Evolutionary conservation across 2,113 vertebrate species (phyloP), one percentile per base, ranked within the genome.

Genomic region (Megaceryle torquata): DNA sequence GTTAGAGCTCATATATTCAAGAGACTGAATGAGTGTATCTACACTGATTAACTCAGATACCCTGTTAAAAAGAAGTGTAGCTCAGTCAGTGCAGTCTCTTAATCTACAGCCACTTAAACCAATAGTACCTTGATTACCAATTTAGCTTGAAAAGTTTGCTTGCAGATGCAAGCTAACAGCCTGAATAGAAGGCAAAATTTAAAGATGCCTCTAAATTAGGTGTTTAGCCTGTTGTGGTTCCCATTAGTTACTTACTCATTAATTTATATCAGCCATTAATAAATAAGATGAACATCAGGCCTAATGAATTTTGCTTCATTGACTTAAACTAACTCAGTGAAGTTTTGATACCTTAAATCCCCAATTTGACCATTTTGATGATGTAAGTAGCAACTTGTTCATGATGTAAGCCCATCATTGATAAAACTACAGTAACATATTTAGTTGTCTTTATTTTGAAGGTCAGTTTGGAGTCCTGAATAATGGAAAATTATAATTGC

Each of bases 101-200:
- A 78, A 93, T 93, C 65, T 91, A 88, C 51, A 86, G 61, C 56
- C 79, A 83, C 53, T 93, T 93, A 94, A 90, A 71, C 76, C 54
- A 75, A 89, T n/a, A 78, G 33, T 17, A 86, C 39, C 65, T 86
- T 90, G 63, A 94, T 95, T 95, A 95, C 51, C 59, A 71, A 85
- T 93, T 96, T 90, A 86, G 41, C 71, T 88, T 77, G 6, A 91
- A 59, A 93, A 88, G 51, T 68, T 91, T 91, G 61, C 84, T 82
- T 89, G 50, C 69, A 79, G 81, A 91, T 95, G 69, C 69, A 93
- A 96, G 88, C 86, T 81, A 94, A 93, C 84, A 89, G 68, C n/a
- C 64, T 81, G 46, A 71, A 31, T 59, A 84, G 51, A 90, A 82
- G 65, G 82, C 78, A 75, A 75, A 67, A 91, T 91, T 75, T 93